Percentiles rank a stretch among this genome's conserved stretches.
Evolutionary conservation across 1,140 invertebrate genomes (phyloP).

Genomic region (Neodiprion lecontei): DNA sequence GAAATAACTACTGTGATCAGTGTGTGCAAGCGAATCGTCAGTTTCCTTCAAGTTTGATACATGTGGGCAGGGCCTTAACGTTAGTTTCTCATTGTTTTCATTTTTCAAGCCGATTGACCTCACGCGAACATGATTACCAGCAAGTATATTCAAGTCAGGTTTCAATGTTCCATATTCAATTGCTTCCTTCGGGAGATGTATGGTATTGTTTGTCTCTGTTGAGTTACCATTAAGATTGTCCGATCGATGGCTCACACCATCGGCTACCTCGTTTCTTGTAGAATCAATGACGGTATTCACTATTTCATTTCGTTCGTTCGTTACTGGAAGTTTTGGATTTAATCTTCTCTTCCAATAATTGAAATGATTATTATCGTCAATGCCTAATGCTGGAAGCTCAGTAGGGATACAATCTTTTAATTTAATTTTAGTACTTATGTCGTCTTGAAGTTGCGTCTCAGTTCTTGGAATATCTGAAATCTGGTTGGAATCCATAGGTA

Average conservation of each 20-base stretch:
- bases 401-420: too few relatives aligned
- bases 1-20: neutral
- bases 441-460: too few relatives aligned
- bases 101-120: neutral
- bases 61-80: neutral
- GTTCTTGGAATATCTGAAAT: too few relatives aligned
- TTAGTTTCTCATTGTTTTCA: neutral
- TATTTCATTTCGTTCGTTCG: neutral
- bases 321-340: neutral
- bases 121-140: neutral
- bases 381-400: neutral
- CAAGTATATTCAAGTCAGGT: neutral
- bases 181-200: neutral
- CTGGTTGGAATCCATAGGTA: too few relatives aligned
- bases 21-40: neutral
- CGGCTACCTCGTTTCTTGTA: neutral
- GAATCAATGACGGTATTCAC: neutral
- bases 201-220: neutral
- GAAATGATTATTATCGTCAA: neutral
- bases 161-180: neutral
- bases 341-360: neutral
- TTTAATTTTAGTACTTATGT: too few relatives aligned
- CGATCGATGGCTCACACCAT: neutral
- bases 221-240: neutral
- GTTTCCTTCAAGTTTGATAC: neutral